Base-by-base conservation (phyloP, 2,888 invertebrate species). In the Brachypalpus laphriformis region DNA sequence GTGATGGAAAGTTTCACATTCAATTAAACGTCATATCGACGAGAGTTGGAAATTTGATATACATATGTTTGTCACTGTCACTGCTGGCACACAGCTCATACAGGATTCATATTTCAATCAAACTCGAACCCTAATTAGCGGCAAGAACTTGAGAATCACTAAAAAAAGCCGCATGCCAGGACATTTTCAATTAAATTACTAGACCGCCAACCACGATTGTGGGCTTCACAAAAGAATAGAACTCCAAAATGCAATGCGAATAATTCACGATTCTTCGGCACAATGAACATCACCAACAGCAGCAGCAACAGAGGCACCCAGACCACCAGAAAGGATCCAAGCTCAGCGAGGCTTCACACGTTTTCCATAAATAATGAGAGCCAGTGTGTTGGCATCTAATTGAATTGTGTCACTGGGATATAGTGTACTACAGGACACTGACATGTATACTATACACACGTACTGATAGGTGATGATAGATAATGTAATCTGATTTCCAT, bases 331-430 rank as follows among this genome's bases (percentile, higher is more conserved):
- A 47, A 47, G 22, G 49, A 31, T 57, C 18, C n/a, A 49, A n/a
- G n/a, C 51, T 82, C 70, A 59, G 65, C 40, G 71, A 22, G 77
- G 59, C 72, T 68, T 77, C 77, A 77, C 77, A 77, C 59, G 82
- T 82, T 82, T 72, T 82, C 66, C 82, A 82, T 82, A 82, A 82
- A 82, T 82, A 82, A 82, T 77, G 77, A 82, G 82, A 28, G 37
- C 31, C 72, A 66, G 22, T 82, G 66, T 77, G 82, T 66, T 49
- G 72, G 66, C 66, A 66, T 82, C 82, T 82, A 82, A 82, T 82
- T 77, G 82, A 82, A 82, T 82, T 82, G 82, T 82, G 63, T 71
- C 76, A 66, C 54, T 54, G 45, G 42, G 51, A 72, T 76, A 66
- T 63, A 57, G 61, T 31, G 59, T 31, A 20, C 59, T 40, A 56